These are phyloP conservation scores for Poecilia velifera DNA, from an alignment of 2,797 vertebrate species.

Conservation along the genomic window DNA sequence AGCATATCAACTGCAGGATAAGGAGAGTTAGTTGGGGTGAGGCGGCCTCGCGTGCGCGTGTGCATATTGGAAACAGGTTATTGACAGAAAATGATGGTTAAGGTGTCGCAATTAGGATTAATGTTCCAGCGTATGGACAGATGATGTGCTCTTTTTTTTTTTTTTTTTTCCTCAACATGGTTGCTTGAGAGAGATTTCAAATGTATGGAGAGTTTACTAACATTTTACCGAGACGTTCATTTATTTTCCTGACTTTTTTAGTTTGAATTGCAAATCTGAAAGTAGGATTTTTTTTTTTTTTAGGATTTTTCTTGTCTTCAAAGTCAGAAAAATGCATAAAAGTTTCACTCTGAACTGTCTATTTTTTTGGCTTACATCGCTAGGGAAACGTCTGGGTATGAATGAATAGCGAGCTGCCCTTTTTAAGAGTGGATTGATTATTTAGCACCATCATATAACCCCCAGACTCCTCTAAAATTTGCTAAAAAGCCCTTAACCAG, in stretches of 20 bases:
- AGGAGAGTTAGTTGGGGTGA: constrained; percentile 48
- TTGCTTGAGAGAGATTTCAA: constrained; percentile 42
- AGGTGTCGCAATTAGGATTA: constrained; percentile 55
- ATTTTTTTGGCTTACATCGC: neutral
- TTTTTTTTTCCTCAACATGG: constrained; percentile 7
- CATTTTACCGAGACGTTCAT: constrained; percentile 15
- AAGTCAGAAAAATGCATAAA: neutral
- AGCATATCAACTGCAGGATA: constrained; percentile 63
- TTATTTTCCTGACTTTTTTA: constrained; percentile 20
- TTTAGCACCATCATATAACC: neutral
- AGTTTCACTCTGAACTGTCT: neutral
- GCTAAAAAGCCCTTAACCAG: neutral
- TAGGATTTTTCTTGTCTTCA: neutral
- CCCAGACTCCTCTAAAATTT: neutral
- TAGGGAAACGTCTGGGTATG: neutral
- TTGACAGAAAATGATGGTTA: constrained; percentile 65
- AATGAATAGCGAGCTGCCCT: neutral
- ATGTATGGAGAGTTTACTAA: constrained; percentile 26
- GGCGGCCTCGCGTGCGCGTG: constrained; percentile 7
- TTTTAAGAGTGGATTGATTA: neutral
- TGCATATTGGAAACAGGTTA: constrained; percentile 54
- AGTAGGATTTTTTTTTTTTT: neutral
- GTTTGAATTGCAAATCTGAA: neutral
- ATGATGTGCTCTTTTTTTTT: constrained; percentile 27
- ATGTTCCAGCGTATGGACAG: constrained; percentile 48